These are phyloP conservation scores for Fragum whitleyi DNA, from an alignment of 2,888 invertebrate species.

Conservation along the genomic window DNA sequence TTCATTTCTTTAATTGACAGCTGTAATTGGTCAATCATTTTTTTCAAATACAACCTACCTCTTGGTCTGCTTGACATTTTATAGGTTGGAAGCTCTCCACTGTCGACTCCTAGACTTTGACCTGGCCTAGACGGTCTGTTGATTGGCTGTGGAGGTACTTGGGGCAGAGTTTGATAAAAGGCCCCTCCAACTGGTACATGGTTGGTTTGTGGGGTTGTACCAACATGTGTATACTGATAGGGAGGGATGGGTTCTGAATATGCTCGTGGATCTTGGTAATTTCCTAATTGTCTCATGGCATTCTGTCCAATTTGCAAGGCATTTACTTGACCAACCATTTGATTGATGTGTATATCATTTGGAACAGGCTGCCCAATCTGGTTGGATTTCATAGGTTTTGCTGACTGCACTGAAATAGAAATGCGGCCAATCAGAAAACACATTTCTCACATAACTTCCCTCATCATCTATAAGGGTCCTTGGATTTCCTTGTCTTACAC, in stretches of 20 bases:
- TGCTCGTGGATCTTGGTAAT: neutral
- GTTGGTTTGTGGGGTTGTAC: too few relatives aligned
- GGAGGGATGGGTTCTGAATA: neutral
- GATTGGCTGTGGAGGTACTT: neutral
- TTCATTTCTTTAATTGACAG: too few relatives aligned
- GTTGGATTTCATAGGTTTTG: slow-evolving; percentile 1
- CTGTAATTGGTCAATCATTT: too few relatives aligned
- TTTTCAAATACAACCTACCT: slow-evolving; percentile 25
- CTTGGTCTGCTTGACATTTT: slow-evolving; percentile 48
- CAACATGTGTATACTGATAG: too few relatives aligned
- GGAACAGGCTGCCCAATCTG: neutral
- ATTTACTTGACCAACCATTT: neutral
- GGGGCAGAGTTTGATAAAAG: too few relatives aligned
- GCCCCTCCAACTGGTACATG: too few relatives aligned
- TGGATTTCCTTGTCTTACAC: too few relatives aligned
- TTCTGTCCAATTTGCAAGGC: neutral
- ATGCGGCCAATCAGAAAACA: too few relatives aligned
- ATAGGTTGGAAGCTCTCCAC: slow-evolving; percentile 32
- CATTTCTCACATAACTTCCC: too few relatives aligned
- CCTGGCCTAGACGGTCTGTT: neutral
- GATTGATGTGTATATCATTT: neutral
- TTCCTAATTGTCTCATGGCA: neutral
- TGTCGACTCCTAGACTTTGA: neutral
- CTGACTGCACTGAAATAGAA: neutral
- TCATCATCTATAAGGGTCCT: too few relatives aligned